Percentiles rank a stretch among this genome's conserved stretches.
These are phyloP conservation scores for Coenonympha arcania DNA, from an alignment of 2,888 invertebrate genomes.

Conservation along the genomic window DNA sequence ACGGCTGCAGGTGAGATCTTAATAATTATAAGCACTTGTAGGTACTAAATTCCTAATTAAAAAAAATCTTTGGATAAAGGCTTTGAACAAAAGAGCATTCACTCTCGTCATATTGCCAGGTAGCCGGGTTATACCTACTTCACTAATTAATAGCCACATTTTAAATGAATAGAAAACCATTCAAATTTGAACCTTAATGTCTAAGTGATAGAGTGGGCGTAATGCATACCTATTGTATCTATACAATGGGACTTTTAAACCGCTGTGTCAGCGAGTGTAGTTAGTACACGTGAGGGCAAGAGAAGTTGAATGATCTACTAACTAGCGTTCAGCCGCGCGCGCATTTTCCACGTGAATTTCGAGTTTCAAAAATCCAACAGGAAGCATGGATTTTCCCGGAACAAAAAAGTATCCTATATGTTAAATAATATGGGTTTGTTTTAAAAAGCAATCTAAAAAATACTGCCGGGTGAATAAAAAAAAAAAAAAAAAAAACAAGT, in stretches of 20 bases:
- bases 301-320: conserved; percentile 1
- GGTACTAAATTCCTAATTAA: too few relatives aligned
- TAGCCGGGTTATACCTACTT: conserved; percentile 45
- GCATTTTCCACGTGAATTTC: too few relatives aligned
- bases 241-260: conserved; percentile 17
- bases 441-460: too few relatives aligned
- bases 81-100: conserved; percentile 30
- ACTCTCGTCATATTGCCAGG: conserved; percentile 41
- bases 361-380: too few relatives aligned
- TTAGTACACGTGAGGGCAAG: conserved; percentile 26
- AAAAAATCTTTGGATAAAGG: not conserved
- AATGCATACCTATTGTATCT: not conserved
- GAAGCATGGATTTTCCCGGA: too few relatives aligned
- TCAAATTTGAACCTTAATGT: conserved; percentile 16
- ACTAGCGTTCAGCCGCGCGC: too few relatives aligned
- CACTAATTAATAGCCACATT: conserved; percentile 46
- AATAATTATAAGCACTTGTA: too few relatives aligned
- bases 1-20: too few relatives aligned
- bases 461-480: too few relatives aligned
- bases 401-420: too few relatives aligned
- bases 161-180: conserved; percentile 23
- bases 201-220: not conserved
- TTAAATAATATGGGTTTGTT: too few relatives aligned
- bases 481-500: too few relatives aligned
- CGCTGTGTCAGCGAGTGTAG: conserved; percentile 32